These are phyloP conservation scores for Amphibalanus amphitrite DNA, from an alignment of 1,140 invertebrate genomes.

Conservation along the genomic window DNA sequence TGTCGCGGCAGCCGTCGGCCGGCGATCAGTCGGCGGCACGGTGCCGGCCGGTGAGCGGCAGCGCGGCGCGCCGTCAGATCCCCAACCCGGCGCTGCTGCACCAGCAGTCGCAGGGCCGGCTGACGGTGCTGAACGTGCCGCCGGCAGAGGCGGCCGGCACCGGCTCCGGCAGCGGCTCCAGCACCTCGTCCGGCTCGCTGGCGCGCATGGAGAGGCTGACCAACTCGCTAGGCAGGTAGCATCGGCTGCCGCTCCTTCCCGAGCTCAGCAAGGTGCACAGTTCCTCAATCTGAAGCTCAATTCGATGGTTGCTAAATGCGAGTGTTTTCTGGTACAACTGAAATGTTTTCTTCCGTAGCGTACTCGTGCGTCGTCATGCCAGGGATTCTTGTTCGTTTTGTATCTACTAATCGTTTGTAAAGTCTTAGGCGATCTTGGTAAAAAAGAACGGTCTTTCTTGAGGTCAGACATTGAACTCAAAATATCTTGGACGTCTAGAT, in stretches of 20 bases:
- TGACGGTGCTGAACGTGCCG: slow-evolving; percentile 10
- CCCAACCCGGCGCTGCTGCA: slow-evolving; percentile 18
- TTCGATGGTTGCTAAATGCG: not conserved
- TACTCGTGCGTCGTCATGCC: not conserved
- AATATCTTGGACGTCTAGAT: no score
- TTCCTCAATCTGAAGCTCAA: not conserved
- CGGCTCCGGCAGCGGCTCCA: not conserved
- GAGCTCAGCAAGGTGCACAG: not conserved
- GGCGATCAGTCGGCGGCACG: no score
- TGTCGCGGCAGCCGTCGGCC: not conserved
- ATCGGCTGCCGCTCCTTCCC: not conserved
- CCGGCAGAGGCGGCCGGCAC: not conserved
- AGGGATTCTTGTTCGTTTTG: not conserved
- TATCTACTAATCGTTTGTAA: not conserved
- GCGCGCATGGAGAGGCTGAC: not conserved
- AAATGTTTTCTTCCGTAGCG: not conserved
- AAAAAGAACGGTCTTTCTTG: not conserved
- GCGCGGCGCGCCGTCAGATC: slow-evolving; percentile 13
- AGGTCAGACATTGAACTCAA: no score
- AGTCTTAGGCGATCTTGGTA: not conserved
- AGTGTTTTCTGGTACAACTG: not conserved
- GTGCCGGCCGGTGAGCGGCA: no score
- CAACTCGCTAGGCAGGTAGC: slow-evolving; percentile 3
- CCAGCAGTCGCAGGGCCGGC: slow-evolving; percentile 17
- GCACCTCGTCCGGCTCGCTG: not conserved